Evolutionary conservation across 2,797 vertebrate genomes (phyloP).

Genomic region (Merluccius polli): DNA sequence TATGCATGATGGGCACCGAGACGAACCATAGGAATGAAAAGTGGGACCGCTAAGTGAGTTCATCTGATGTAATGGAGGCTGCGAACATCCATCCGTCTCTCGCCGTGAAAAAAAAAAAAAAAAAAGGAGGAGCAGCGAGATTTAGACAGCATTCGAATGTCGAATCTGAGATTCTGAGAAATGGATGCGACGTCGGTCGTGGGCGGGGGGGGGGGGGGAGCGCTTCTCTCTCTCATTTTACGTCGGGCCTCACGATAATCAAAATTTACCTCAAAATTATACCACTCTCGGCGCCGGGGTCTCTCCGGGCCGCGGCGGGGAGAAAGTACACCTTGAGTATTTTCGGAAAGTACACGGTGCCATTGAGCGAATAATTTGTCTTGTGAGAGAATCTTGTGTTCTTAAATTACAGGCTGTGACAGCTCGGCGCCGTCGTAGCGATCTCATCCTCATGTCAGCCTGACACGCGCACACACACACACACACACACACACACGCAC

Average conservation of each 20-base stretch:
- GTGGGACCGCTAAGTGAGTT: too few relatives aligned
- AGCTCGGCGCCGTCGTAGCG: conserved; percentile 18
- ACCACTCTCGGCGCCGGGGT: background rate
- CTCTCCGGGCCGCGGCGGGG: background rate
- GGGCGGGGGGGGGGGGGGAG: too few relatives aligned
- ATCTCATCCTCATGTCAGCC: conserved; percentile 20
- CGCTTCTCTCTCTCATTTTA: background rate
- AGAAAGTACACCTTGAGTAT: background rate
- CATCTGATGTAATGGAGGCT: too few relatives aligned
- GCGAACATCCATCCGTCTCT: too few relatives aligned
- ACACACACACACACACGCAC: background rate
- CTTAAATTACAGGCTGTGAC: conserved; percentile 3
- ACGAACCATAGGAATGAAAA: too few relatives aligned
- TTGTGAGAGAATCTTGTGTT: conserved; percentile 15
- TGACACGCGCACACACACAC: conserved; percentile 1
- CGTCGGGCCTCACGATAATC: too few relatives aligned
- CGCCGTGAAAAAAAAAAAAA: too few relatives aligned
- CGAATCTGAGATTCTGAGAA: background rate
- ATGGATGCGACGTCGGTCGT: too few relatives aligned
- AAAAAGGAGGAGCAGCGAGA: background rate
- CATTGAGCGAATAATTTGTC: conserved; percentile 14
- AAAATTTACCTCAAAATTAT: too few relatives aligned
- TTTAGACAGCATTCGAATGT: background rate
- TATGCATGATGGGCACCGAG: too few relatives aligned
- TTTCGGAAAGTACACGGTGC: background rate